Evolutionary conservation across 2,888 invertebrate genomes (phyloP), one percentile per base, ranked within the genome.

Genomic region (Ferrisia virgata): DNA sequence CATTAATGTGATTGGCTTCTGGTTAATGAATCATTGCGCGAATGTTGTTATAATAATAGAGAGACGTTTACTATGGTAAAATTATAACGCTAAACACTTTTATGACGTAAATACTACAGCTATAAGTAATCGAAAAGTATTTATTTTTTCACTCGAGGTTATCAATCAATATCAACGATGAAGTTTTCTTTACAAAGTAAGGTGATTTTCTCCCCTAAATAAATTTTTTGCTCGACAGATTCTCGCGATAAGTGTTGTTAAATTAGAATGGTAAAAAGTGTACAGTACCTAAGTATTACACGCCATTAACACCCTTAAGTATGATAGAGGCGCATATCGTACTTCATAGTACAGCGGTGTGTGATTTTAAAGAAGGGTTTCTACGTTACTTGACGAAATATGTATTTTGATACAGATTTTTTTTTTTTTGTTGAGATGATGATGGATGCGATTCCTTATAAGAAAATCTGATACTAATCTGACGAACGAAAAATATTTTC

Each of bases 331-430:
- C n/a, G n/a, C 40, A 53, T 22, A 6, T 53, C 53, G 53, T 53
- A 53, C n/a, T n/a, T n/a, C n/a, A n/a, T 6, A 8, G 36, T n/a
- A 43, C 18, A 15, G 13, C 58, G 72, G 72, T 36, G 36, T 36
- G 36, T 76, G 72, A 76, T 36, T 76, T 36, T n/a, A n/a, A 76
- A 76, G 8, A 36, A 76, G 72, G 72, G 72, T 76, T 76, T 76
- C 36, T 33, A n/a, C 64, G 28, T 28, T 15, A 8, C 11, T 43
- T 43, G 13, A 13, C 28, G 64, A 64, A 64, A 64, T 64, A 58
- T 25, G 13, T 13, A 40, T 40, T 13, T 40, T 43, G 15, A 53
- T 47, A 47, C 47, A n/a, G 15, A 11, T n/a, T 47, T 47, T 76
- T 18, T 76, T 76, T 36, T 76, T 47, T 47, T 76, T 18, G 33